Evolutionary conservation across 2,888 invertebrate genomes (phyloP), one percentile per base, ranked within the genome.

Genomic region (Lamellibrachia columna): DNA sequence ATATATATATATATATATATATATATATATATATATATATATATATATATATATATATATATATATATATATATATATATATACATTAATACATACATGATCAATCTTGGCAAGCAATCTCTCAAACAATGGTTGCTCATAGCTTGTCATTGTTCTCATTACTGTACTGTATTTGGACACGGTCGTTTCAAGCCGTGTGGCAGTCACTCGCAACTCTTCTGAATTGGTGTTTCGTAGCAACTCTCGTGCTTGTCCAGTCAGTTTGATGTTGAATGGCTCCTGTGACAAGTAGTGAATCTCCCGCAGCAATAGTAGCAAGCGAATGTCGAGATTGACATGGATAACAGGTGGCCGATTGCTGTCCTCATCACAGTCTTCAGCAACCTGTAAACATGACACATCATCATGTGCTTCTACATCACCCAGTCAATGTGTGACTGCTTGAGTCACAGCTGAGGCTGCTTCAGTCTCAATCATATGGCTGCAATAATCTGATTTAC

Each of bases 151-250:
- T 0, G 95, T 95, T 92, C 95, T 95, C 96, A 96, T 96, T 93
- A 96, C 95, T 15, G 95, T 94, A 94, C 96, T 96, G 94, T 96
- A 96, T 93, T 96, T 96, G 92, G 96, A 95, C 55, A 95, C 96
- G 58, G 96, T 96, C 11, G 96, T 96, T 93, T 96, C 96, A 90
- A 96, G 95, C 58, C 96, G 94, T 3, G 96, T 96, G 0, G 96
- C 96, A 6, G 95, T 95, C 22, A 95, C 95, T 60, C 95, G 94
- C 91, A 96, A 94, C 92, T 95, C 95, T 92, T 95, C 94, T 2
- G 95, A 94, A 93, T 96, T 95, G 7, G 96, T 96, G 94, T 95
- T 96, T 7, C 96, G 93, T 55, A 96, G 92, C 91, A 96, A 94
- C 92, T 96, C 95, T 75, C 96, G 95, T 15, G 96, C 96, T 8